phyloP scores from a whole-genome alignment of 2,113 vertebrate species.

The Trinectes maculatus region DNA sequence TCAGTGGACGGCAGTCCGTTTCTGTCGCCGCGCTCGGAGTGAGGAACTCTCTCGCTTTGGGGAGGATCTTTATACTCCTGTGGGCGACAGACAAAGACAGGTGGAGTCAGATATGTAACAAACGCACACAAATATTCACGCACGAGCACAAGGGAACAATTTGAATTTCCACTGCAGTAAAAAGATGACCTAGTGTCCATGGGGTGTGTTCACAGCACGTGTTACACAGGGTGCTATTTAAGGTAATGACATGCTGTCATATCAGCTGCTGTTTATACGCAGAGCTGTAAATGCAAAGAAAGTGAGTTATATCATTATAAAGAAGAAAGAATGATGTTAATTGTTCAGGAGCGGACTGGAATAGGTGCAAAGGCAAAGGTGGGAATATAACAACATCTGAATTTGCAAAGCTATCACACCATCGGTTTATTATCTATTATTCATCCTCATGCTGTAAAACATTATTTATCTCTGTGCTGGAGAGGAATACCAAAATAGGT shows the following conservation, averaged over 20 bases:
- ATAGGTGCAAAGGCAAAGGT: conserved; percentile 31
- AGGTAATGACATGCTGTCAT: conserved; percentile 43
- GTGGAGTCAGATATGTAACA: conserved; percentile 18
- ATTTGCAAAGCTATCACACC: conserved; percentile 58
- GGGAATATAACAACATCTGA: conserved; percentile 18
- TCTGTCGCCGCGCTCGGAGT: conserved; percentile 55
- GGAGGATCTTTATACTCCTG: conserved; percentile 74
- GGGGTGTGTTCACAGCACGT: conserved; percentile 30
- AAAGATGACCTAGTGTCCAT: conserved; percentile 45
- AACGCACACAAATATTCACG: conserved; percentile 39
- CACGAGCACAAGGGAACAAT: conserved; percentile 12
- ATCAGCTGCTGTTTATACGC: conserved; percentile 69
- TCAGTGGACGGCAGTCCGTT: conserved; percentile 63
- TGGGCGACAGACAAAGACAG: conserved; percentile 18
- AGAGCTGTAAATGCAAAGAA: conserved; percentile 72
- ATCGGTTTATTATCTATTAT: conserved; percentile 8
- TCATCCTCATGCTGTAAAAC: conserved; percentile 26
- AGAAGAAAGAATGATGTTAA: conserved; percentile 63
- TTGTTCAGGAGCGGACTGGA: conserved; percentile 44
- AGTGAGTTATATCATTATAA: conserved; percentile 27
- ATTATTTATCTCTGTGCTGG: conserved; percentile 20
- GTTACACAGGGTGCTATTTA: conserved; percentile 60
- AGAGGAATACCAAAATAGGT: conserved; percentile 58
- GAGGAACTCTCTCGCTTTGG: conserved; percentile 53
- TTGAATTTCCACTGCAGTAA: conserved; percentile 47